Evolutionary conservation across 2,888 invertebrate species (phyloP).

Genomic region (Scaptomyza cyrtandrae): DNA sequence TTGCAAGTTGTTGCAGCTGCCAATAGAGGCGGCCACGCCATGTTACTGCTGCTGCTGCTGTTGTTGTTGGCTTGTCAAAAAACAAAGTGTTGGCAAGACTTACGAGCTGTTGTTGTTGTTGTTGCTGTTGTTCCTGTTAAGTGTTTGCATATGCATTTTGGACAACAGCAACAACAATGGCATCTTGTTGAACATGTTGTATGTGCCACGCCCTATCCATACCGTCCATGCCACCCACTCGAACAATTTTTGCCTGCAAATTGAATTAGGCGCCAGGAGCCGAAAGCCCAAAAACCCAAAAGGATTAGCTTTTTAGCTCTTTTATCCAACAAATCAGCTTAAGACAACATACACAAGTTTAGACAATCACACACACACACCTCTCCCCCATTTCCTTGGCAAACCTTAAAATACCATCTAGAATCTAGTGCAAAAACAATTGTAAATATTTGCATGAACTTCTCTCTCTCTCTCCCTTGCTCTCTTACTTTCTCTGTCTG

Average conservation of each 20-base stretch:
- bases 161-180: conserved; percentile 33
- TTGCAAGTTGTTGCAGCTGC: conserved; percentile 78
- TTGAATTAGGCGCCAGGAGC: conserved; percentile 41
- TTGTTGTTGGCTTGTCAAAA: conserved; percentile 59
- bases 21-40: conserved; percentile 70
- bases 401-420: neutral
- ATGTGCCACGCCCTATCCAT: conserved; percentile 24
- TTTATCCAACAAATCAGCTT: conserved; percentile 74
- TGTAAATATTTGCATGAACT: conserved; percentile 55
- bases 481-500: neutral
- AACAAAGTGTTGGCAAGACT: conserved; percentile 67
- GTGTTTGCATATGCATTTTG: conserved; percentile 68
- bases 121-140: conserved; percentile 61
- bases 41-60: conserved; percentile 39
- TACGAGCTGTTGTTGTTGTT: conserved; percentile 55
- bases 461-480: neutral
- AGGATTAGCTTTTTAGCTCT: conserved; percentile 37
- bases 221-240: conserved; percentile 9
- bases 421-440: conserved; percentile 10
- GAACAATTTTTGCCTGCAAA: conserved; percentile 37
- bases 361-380: neutral
- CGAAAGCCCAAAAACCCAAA: neutral
- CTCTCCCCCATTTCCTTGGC: too few relatives aligned
- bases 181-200: conserved; percentile 69
- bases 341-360: conserved; percentile 63